These are phyloP conservation scores for Drosophila antonietae DNA, from an alignment of 2,888 invertebrate genomes.

Conservation along the genomic window DNA sequence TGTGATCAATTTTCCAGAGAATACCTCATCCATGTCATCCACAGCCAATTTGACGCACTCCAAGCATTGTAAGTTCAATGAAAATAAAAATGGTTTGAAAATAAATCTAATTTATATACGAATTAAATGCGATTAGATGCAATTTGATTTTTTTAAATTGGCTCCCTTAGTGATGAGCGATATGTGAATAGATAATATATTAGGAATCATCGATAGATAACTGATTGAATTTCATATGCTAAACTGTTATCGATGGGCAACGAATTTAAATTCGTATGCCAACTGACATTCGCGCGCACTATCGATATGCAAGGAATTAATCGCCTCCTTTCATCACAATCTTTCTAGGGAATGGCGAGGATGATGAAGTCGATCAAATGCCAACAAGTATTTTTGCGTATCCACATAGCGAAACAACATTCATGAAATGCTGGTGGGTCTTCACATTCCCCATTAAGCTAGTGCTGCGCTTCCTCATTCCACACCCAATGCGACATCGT, in stretches of 20 bases:
- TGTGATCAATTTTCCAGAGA: conserved; percentile 81
- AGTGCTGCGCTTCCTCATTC: conserved; percentile 88
- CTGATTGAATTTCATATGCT: not conserved
- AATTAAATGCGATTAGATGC: not conserved
- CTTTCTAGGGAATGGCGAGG: conserved; percentile 70
- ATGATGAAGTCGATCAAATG: conserved; percentile 49
- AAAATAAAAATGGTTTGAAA: not conserved
- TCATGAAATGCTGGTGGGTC: conserved; percentile 87
- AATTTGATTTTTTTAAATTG: not conserved
- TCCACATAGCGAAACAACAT: conserved; percentile 81
- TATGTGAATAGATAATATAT: not conserved
- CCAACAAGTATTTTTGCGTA: conserved; percentile 84
- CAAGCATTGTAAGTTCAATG: conserved; percentile 76
- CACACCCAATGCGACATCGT: conserved; percentile 88
- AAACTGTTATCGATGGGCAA: not conserved
- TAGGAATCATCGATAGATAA: not conserved
- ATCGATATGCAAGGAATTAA: not conserved
- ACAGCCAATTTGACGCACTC: conserved; percentile 79
- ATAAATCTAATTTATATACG: not conserved
- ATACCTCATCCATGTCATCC: conserved; percentile 82
- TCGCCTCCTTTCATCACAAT: not conserved
- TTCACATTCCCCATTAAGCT: conserved; percentile 90
- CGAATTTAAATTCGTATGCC: not conserved
- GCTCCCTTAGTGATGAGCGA: not conserved
- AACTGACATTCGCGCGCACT: not conserved